phyloP scores from a whole-genome alignment of 2,113 vertebrate species.

The Peromyscus polionotus region DNA sequence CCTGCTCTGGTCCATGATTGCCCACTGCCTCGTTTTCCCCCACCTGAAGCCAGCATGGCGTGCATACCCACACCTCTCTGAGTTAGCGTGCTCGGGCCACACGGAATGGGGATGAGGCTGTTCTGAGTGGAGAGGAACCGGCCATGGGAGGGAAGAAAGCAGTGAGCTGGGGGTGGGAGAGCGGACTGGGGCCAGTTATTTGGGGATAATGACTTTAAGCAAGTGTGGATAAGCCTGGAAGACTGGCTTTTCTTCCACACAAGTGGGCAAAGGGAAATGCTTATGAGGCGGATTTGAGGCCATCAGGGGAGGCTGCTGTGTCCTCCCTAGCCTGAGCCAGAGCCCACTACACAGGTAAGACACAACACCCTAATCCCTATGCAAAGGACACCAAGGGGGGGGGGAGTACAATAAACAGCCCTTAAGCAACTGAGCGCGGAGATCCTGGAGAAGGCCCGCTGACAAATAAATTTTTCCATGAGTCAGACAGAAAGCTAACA shows the following conservation, averaged over 20 bases:
- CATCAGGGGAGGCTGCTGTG: not conserved
- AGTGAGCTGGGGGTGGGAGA: not conserved
- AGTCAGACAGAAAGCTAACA: slow-evolving; percentile 76
- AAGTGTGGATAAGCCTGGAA: not conserved
- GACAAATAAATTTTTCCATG: slow-evolving; percentile 77
- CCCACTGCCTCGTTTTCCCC: not conserved
- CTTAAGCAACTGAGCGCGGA: slow-evolving; percentile 56
- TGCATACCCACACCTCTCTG: not conserved
- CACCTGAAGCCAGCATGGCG: not conserved
- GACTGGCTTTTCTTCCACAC: not conserved
- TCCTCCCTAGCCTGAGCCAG: not conserved
- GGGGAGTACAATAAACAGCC: slow-evolving; percentile 57
- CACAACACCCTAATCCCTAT: not conserved
- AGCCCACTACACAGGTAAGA: not conserved
- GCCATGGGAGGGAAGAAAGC: too few relatives aligned
- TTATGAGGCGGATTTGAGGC: not conserved
- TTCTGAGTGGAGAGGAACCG: not conserved
- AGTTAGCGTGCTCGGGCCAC: rapidly evolving
- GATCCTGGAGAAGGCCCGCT: slow-evolving; percentile 47
- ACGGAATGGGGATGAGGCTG: not conserved
- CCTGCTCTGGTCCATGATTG: not conserved
- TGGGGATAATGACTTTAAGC: not conserved
- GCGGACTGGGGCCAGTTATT: not conserved
- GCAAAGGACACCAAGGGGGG: not conserved
- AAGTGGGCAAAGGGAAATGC: not conserved